Percentiles rank a stretch among this genome's conserved stretches.
phyloP scores from a whole-genome alignment of 2,888 invertebrate species.

The Epiblema foenella region DNA sequence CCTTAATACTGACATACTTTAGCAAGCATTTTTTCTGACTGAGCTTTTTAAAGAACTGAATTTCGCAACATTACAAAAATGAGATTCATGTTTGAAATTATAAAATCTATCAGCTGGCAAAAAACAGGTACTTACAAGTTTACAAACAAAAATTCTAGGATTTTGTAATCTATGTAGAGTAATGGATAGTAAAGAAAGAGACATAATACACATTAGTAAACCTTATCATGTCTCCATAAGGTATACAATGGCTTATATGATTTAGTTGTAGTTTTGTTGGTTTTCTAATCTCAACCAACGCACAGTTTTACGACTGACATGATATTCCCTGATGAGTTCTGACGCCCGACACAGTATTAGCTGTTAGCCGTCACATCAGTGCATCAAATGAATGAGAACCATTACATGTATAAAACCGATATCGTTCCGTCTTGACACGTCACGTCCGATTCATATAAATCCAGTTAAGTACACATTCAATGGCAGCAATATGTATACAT shows the following conservation, averaged over 20 bases:
- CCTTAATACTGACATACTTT: slow-evolving; percentile 4
- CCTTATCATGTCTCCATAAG: not conserved
- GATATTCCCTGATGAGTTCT: too few relatives aligned
- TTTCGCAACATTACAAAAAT: not conserved
- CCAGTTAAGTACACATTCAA: too few relatives aligned
- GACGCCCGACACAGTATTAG: too few relatives aligned
- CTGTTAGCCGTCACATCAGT: too few relatives aligned
- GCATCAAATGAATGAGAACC: too few relatives aligned
- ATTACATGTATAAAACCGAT: too few relatives aligned
- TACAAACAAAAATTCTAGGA: not conserved
- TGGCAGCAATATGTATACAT: too few relatives aligned
- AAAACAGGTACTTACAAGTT: not conserved
- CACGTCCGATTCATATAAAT: too few relatives aligned
- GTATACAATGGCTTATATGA: not conserved
- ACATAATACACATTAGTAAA: not conserved
- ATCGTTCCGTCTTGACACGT: too few relatives aligned
- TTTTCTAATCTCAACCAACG: not conserved
- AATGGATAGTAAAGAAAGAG: not conserved
- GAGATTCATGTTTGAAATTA: not conserved
- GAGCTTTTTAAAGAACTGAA: not conserved
- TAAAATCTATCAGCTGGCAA: slow-evolving; percentile 1
- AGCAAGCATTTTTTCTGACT: slow-evolving; percentile 6
- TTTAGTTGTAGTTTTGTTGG: not conserved
- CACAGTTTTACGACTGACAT: not conserved
- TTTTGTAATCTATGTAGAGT: slow-evolving; percentile 4